These are phyloP conservation scores for Allacma fusca DNA, from an alignment of 2,888 invertebrate genomes.

Conservation along the genomic window DNA sequence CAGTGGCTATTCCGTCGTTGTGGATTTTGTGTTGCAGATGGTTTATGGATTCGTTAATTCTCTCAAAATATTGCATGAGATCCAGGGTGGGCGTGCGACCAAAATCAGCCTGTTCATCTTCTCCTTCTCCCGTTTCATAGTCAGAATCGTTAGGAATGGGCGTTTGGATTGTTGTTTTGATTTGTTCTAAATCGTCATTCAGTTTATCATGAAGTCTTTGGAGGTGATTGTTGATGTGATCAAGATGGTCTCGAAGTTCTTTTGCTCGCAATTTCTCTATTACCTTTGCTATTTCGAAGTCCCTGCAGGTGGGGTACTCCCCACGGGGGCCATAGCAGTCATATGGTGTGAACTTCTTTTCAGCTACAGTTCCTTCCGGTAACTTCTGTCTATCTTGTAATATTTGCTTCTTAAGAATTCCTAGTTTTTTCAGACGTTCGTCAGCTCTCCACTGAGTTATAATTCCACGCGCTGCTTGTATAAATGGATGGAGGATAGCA, in stretches of 20 bases:
- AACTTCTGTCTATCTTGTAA: slow-evolving; percentile 4
- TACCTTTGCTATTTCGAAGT: not conserved
- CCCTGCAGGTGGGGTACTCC: not conserved
- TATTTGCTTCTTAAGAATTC: not conserved
- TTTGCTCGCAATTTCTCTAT: not conserved
- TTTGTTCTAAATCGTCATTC: slow-evolving; percentile 20
- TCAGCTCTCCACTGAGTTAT: not conserved
- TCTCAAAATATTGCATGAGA: not conserved
- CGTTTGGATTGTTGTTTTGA: not conserved
- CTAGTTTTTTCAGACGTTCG: slow-evolving; percentile 19
- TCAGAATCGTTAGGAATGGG: too few relatives aligned
- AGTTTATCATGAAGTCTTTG: not conserved
- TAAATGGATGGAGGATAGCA: slow-evolving; percentile 2
- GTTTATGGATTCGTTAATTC: not conserved
- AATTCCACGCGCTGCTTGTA: slow-evolving; percentile 10
- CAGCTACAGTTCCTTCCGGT: not conserved
- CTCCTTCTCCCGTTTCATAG: not conserved
- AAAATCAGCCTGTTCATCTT: not conserved
- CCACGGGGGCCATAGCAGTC: too few relatives aligned
- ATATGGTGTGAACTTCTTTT: not conserved
- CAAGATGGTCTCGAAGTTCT: not conserved
- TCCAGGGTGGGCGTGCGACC: not conserved
- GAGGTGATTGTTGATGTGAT: not conserved
- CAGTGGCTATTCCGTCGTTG: too few relatives aligned
- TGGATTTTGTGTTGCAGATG: not conserved